Percentiles rank a stretch among this genome's conserved stretches.
Conservation (phyloP, 1,140 invertebrate genomes). For the Formica selysi region DNA sequence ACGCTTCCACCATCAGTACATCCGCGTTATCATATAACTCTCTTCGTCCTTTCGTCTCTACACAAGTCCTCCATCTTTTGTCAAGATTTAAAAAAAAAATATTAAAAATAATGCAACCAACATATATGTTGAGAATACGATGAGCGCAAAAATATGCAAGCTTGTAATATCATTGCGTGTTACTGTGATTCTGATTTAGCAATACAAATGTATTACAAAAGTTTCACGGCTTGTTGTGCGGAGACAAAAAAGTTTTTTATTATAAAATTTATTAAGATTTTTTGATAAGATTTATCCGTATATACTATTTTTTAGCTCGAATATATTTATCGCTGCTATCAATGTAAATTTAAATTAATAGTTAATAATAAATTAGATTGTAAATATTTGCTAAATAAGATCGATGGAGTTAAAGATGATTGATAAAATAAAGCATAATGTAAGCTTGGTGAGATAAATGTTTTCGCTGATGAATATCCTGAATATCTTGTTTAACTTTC, state of each 20-base stretch:
- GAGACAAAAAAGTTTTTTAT: no score
- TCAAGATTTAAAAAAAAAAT: not conserved
- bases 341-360: not conserved
- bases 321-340: not conserved
- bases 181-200: no score
- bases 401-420: not conserved
- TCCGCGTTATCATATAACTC: conserved; percentile 77
- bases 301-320: not conserved
- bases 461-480: not conserved
- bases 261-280: conserved; percentile 6
- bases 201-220: no score
- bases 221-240: no score
- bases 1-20: conserved; percentile 69
- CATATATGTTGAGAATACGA: no score
- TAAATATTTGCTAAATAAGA: not conserved
- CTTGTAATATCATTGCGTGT: no score
- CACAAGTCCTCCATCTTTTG: not conserved
- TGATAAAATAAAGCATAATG: not conserved
- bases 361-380: not conserved
- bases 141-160: no score
- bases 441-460: not conserved
- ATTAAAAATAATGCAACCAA: not conserved
- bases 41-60: conserved; percentile 67
- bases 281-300: not conserved
- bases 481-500: not conserved